Evolutionary conservation across 2,888 invertebrate genomes (phyloP), one percentile per base, ranked within the genome.

Genomic region (Molorchus minor): DNA sequence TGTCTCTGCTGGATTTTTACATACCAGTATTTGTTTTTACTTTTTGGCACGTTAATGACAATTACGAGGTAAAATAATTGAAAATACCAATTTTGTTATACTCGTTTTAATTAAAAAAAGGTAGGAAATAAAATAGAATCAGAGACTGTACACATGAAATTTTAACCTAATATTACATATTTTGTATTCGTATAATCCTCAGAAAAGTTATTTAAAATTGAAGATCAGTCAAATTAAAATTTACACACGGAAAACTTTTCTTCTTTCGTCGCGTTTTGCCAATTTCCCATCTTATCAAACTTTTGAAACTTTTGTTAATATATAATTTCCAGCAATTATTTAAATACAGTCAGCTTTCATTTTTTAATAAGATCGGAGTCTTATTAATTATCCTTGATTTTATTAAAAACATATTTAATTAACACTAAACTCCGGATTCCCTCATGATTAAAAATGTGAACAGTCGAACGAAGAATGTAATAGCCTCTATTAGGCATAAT

Each of bases 401-500:
- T 5, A 49, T 49, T 25, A 38, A 10, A 49, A 49, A 38, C n/a
- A 49, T 25, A 49, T 49, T 38, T 38, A 49, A 49, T 49, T 49
- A 49, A 38, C 49, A 12, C 36, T 49, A 21, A 49, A 49, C 35
- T 49, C 13, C 21, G 36, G 49, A 38, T 25, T 38, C 36, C 25
- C 25, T n/a, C 25, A 38, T 49, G 29, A 49, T 25, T 19, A 49
- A 49, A 49, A 49, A 49, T 49, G 29, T 49, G 49, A 38, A 38
- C 49, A 49, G 29, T 35, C 49, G 17, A 49, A 52, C 52, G 45
- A 64, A 56, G 47, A 57, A 59, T 43, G 51, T 55, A 63, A 61
- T 56, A 56, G 53, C 52, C 61, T 52, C 56, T 59, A 64, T 62
- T 66, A 54, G 53, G 29, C 44, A 45, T 76, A 76, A 79, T 79